Evolutionary conservation across 2,113 vertebrate species (phyloP).

Genomic region (Cynopterus brachyotis): DNA sequence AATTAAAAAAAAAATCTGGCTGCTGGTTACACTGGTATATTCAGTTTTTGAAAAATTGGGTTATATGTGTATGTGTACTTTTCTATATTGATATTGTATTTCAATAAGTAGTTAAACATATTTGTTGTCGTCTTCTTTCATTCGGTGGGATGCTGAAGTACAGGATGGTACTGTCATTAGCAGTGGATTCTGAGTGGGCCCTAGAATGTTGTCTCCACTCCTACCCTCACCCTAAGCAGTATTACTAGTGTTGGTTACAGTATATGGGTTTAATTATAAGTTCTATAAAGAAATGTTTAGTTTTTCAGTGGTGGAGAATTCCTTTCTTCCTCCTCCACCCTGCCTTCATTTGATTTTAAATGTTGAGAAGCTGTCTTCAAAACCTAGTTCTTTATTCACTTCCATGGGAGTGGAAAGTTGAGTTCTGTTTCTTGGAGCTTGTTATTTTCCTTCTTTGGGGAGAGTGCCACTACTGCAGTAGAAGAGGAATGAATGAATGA

Average conservation of each 20-base stretch:
- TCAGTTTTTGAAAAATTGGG: constrained; percentile 7
- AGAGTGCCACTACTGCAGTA: not conserved
- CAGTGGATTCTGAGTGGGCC: not conserved
- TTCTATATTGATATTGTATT: constrained; percentile 29
- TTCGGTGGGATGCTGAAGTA: not conserved
- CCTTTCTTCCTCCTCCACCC: not conserved
- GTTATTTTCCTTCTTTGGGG: constrained; percentile 13
- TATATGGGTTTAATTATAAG: not conserved
- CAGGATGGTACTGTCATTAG: not conserved
- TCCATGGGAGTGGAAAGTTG: not conserved
- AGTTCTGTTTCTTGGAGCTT: not conserved
- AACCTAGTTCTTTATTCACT: not conserved
- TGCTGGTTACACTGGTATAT: not conserved
- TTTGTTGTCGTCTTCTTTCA: not conserved
- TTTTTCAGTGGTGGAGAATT: not conserved
- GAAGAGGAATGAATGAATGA: not conserved
- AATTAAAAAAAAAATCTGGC: not conserved
- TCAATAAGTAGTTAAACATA: not conserved
- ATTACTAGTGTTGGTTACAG: not conserved
- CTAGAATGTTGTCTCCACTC: not conserved
- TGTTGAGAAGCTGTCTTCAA: constrained; percentile 12
- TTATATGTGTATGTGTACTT: not conserved
- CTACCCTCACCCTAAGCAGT: not conserved
- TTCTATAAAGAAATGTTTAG: not conserved
- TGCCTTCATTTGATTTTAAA: not conserved